These are phyloP conservation scores for Porites evermanni DNA, from an alignment of 92 coral and sea anemone genomes.

Conservation along the genomic window DNA sequence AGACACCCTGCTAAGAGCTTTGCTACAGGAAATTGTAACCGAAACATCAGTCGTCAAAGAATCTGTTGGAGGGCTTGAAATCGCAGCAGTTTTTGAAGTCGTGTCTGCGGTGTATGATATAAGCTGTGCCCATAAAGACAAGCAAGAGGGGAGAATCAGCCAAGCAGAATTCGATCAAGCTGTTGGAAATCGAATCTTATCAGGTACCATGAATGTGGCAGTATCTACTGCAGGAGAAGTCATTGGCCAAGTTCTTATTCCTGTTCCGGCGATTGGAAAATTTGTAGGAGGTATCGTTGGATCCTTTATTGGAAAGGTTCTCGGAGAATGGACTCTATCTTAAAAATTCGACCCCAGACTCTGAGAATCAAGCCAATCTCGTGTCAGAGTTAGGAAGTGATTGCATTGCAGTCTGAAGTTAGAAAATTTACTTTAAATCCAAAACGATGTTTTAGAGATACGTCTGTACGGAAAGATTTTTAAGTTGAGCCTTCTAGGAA, in stretches of 20 bases:
- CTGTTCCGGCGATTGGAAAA: constrained; percentile 30
- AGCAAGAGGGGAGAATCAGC: not conserved
- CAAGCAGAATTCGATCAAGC: not conserved
- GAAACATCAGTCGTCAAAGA: not conserved
- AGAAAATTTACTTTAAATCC: no score
- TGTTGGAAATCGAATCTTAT: constrained; percentile 7
- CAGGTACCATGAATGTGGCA: constrained; percentile 12
- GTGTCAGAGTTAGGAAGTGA: no score
- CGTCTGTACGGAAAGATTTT: no score
- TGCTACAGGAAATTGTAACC: not conserved
- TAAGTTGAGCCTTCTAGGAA: no score
- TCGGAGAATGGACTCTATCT: no score
- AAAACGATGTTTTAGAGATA: no score
- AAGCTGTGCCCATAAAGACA: not conserved
- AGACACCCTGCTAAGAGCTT: not conserved
- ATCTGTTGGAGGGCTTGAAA: not conserved
- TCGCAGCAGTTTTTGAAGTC: not conserved
- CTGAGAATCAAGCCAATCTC: no score
- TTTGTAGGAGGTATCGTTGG: constrained; percentile 22
- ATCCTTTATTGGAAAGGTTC: not conserved
- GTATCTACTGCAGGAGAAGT: constrained; percentile 21
- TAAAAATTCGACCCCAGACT: no score
- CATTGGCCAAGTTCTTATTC: constrained; percentile 32
- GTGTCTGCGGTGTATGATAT: not conserved
- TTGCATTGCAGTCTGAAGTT: no score